phyloP scores from a whole-genome alignment of 2,113 vertebrate species.

The Dipodomys spectabilis region DNA sequence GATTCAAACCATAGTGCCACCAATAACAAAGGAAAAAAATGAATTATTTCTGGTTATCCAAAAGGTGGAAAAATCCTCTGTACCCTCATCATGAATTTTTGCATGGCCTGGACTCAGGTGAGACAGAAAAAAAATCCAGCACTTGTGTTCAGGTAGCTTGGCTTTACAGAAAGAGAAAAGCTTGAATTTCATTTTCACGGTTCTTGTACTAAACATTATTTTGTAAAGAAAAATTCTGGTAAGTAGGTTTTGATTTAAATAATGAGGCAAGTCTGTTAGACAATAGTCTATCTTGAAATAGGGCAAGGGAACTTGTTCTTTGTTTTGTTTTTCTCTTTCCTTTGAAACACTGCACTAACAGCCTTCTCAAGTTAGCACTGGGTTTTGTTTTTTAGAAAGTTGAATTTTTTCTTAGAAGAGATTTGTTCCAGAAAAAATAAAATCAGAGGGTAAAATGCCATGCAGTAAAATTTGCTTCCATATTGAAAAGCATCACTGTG shows the following conservation, averaged over 20 bases:
- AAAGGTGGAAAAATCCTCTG: neutral
- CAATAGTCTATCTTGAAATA: neutral
- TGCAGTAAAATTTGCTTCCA: neutral
- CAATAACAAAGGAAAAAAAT: neutral
- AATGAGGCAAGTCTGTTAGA: neutral
- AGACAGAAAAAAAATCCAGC: neutral
- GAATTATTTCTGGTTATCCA: neutral
- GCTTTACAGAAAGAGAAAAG: conserved; percentile 35
- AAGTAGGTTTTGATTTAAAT: neutral
- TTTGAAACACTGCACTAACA: neutral
- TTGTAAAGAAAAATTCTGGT: conserved; percentile 49
- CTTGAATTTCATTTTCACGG: conserved; percentile 13
- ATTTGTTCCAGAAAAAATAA: neutral
- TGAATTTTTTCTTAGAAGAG: conserved; percentile 28
- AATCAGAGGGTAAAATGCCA: neutral
- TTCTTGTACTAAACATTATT: conserved; percentile 26
- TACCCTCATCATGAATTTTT: neutral
- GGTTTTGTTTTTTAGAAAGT: conserved; percentile 38
- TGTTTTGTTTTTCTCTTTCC: neutral
- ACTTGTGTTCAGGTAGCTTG: neutral
- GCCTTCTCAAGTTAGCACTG: neutral
- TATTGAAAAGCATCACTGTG: neutral
- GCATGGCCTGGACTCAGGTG: neutral
- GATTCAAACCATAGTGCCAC: no score
- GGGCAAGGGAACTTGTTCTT: neutral